Base-by-base conservation (phyloP, 2,888 invertebrate genomes). In the Drosophila tanythrix region DNA sequence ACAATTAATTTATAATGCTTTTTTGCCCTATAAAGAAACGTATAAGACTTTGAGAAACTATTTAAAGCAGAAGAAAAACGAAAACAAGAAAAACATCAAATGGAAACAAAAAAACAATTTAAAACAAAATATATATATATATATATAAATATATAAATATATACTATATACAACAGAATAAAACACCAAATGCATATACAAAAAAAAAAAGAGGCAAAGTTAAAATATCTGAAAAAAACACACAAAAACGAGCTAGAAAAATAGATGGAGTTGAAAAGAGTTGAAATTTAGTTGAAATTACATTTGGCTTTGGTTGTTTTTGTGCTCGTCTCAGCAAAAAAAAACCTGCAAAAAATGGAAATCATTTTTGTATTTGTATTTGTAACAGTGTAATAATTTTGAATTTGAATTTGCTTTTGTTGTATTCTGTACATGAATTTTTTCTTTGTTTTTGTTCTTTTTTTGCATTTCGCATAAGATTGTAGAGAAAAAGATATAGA, bases 1-100 rank as follows among this genome's bases (percentile, higher is more conserved):
- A 70, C 74, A 70, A 73, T 78, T 86, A 78, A 76, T 83, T 86
- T 86, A 70, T 83, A 83, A 84, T 87, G 80, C 89, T 87, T 84
- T 82, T 90, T 91, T 91, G 91, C 91, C 91, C 91, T 91, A 91
- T 84, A 89, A 92, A 82, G 92, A 92, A 91, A 91, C 91, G 82
- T 91, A 91, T 91, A 92, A 91, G 91, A 91, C 91, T 91, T 79
- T 91, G 83, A 87, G 74, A 82, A 87, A 90, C 83, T 83, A 86
- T 84, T 79, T 83, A 90, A 83, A 71, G 59, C 48, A 65, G 65
- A 52, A 63, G 64, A 56, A 55, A 46, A 73, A 74, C 62, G 33
- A 55, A 52, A 72, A 73, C 56, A 56, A 58, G 35, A 57, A 70
- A 68, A 64, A 13, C 55, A 36, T 33, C 0, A 33, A 21, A 56